Evolutionary conservation across 2,797 vertebrate genomes (phyloP), one percentile per base, ranked within the genome.

Genomic region (Gephyroberyx darwinii): DNA sequence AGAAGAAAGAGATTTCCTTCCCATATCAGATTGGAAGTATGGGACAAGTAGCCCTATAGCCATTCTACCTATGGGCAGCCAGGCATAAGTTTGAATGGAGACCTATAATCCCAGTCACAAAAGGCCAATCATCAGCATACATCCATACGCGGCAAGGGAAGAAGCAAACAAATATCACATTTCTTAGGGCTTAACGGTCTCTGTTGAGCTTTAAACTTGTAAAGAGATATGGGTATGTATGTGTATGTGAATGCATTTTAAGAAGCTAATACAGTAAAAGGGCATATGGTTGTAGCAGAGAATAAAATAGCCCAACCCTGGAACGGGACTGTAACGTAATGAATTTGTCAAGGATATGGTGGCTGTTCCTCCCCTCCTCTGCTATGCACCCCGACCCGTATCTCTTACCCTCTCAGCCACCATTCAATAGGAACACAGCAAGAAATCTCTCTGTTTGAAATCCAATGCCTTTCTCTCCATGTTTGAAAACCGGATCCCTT

Each of bases 401-500:
- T 87, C 72, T 60, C 73, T 75, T 83, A 59, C 78, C 5, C 9
- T 79, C 67, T 82, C 77, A 78, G 75, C 76, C 55, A 22, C 71
- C 69, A 79, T 81, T 84, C 73, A 88, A 75, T 65, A 82, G 56
- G 53, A 77, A 56, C 62, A 64, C 77, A 84, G 80, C 69, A 71
- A 77, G 65, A 87, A 84, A 78, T 76, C 74, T 75, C 80, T 88
- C 81, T 41, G 63, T 80, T 74, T 77, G 82, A 86, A 84, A 89
- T 86, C 78, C 77, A 81, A 72, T 75, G 75, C 71, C 69, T 48
- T 67, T 67, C 82, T 76, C 57, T 60, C 14, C 1, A 2, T 67
- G 70, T 86, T 74, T 77, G 73, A 87, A 84, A 84, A 76, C 59
- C 74, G 72, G 69, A 86, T 82, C 73, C n/a, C 31, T 71, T 84